Evolutionary conservation across 2,888 invertebrate species (phyloP).

Genomic region (Xestia ashworthii): DNA sequence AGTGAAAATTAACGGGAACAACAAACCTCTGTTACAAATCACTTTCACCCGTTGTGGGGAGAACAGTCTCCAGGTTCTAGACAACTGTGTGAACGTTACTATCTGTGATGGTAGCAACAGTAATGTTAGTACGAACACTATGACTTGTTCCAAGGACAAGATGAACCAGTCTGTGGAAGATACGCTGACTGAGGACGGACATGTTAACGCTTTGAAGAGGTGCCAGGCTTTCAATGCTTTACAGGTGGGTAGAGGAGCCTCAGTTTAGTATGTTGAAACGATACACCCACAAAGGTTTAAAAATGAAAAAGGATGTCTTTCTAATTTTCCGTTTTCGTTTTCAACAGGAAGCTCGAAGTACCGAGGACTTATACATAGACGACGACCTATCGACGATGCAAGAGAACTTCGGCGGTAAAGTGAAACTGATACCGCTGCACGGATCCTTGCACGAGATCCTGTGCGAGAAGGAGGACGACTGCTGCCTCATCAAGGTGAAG

Average conservation of each 20-base stretch:
- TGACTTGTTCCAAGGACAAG: conserved; percentile 71
- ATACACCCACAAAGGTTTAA: neutral
- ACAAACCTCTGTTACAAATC: conserved; percentile 85
- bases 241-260: conserved; percentile 76
- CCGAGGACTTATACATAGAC: conserved; percentile 90
- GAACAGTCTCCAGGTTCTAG: conserved; percentile 84
- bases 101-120: conserved; percentile 76
- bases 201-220: conserved; percentile 83
- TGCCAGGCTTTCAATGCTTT: conserved; percentile 89
- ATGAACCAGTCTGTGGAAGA: conserved; percentile 78
- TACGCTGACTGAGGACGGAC: conserved; percentile 79
- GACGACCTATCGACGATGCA: conserved; percentile 88
- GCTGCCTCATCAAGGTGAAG: conserved; percentile 87
- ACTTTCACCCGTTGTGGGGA: conserved; percentile 84
- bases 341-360: conserved; percentile 88
- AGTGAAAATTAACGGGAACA: conserved; percentile 87
- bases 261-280: neutral
- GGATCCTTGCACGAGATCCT: conserved; percentile 87
- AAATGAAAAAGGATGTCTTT: neutral
- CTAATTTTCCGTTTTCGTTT: neutral
- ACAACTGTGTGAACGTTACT: conserved; percentile 86
- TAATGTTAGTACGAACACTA: conserved; percentile 42
- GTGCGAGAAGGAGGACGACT: conserved; percentile 87
- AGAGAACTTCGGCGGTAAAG: conserved; percentile 85
- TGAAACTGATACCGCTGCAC: conserved; percentile 85